Conservation (phyloP, 2,797 vertebrate species). For the Syngnathus rostellatus region DNA sequence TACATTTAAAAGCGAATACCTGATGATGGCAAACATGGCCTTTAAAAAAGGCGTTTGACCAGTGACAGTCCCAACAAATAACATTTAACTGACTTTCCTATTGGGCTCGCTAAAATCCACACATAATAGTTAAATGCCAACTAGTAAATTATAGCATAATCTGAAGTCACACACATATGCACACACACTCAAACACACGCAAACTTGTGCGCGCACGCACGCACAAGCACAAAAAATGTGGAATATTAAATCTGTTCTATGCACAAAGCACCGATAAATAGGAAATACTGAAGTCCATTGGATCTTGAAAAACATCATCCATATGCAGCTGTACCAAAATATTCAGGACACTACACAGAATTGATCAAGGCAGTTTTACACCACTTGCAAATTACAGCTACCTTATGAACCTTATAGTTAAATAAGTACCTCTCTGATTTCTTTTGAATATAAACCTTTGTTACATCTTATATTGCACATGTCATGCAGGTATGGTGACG, state of each 20-base stretch:
- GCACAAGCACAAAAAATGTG: not conserved
- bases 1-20: constrained; percentile 45
- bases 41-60: constrained; percentile 65
- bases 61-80: constrained; percentile 47
- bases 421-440: no score
- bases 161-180: not conserved
- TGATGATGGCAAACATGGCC: constrained; percentile 66
- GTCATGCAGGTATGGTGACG: no score
- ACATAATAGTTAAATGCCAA: constrained; percentile 52
- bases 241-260: not conserved
- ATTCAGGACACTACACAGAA: no score
- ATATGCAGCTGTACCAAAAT: no score
- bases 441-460: no score
- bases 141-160: constrained; percentile 42
- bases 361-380: no score
- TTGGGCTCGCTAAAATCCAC: not conserved
- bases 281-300: not conserved
- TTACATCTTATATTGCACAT: no score
- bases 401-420: no score
- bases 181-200: no score
- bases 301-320: not conserved
- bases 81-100: constrained; percentile 48
- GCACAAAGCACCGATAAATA: not conserved
- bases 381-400: no score
- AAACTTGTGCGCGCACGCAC: no score